Evolutionary conservation across 92 coral and sea anemone genomes (phyloP).

Genomic region (Zoanthus gigantus): DNA sequence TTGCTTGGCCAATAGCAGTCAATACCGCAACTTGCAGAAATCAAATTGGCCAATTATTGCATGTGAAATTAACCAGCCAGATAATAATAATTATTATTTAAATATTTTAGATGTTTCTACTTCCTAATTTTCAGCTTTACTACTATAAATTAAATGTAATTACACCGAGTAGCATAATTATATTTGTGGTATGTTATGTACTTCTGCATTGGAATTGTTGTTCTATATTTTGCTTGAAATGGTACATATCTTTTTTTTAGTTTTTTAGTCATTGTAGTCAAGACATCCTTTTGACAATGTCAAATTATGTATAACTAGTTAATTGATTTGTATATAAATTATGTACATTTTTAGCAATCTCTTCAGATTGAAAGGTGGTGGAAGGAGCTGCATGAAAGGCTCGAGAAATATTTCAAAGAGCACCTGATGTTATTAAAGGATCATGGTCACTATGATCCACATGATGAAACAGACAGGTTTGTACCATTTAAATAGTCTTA

Average conservation of each 20-base stretch:
- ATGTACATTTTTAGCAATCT: slow-evolving; percentile 28
- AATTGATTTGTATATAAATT: slow-evolving; percentile 19
- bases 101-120: slow-evolving; percentile 24
- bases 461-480: slow-evolving; percentile 52
- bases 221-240: neutral
- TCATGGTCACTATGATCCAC: slow-evolving; percentile 43
- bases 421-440: slow-evolving; percentile 46
- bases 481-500: slow-evolving; percentile 22
- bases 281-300: slow-evolving; percentile 27
- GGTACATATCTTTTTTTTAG: slow-evolving; percentile 1
- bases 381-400: slow-evolving; percentile 14
- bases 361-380: slow-evolving; percentile 21
- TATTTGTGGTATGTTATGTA: slow-evolving; percentile 9
- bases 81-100: slow-evolving; percentile 18
- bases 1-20: slow-evolving; percentile 41
- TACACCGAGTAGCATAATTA: slow-evolving; percentile 25
- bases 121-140: slow-evolving; percentile 28
- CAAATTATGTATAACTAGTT: slow-evolving; percentile 23
- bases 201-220: slow-evolving; percentile 15
- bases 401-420: slow-evolving; percentile 47
- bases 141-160: slow-evolving; percentile 17
- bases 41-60: slow-evolving; percentile 21
- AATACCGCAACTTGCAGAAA: slow-evolving; percentile 30
- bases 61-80: slow-evolving; percentile 15
- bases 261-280: slow-evolving; percentile 16